Evolutionary conservation across 2,113 vertebrate genomes (phyloP), one percentile per base, ranked within the genome.

Genomic region (Anas platyrhynchos): DNA sequence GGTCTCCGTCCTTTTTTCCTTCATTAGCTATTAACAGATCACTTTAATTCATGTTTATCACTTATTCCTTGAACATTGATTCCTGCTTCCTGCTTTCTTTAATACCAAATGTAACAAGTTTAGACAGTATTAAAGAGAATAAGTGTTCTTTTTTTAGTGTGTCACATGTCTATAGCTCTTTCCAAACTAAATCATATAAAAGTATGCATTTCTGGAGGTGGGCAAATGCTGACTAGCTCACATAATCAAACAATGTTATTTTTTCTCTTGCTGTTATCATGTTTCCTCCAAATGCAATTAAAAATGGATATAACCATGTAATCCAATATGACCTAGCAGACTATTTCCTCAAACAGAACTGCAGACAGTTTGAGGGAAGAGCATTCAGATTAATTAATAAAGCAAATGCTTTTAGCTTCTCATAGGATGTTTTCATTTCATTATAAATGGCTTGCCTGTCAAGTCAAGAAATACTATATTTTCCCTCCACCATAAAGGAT

Each of bases 211-310:
- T 76, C 25, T 74, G 85, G 43, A 59, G 31, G 36, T 38, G 21
- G 29, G 46, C 56, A 94, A 88, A 62, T 13, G n/a, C 48, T 77
- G 27, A 73, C 50, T 72, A 86, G 71, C 21, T 91, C 84, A 85
- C 41, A 84, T 75, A 92, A 89, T 86, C 4, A 34, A 82, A 48
- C 32, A 54, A 50, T 78, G 36, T 25, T 63, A 16, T 80, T 83
- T 91, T 96, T 84, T 65, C 82, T 86, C 32, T 85, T 66, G n/a
- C 44, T 90, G 34, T 92, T 95, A 84, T 92, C 68, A 65, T 75
- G n/a, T 92, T 96, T 94, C 84, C 82, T 94, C 69, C 79, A 96
- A 96, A 96, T 93, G 54, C 90, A 96, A 97, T 97, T 97, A 91
- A 95, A 95, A 94, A 88, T 68, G 26, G 68, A 83, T 78, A 86